phyloP scores from a whole-genome alignment of 2,888 invertebrate species.

The Tenthredo scrophulariae region DNA sequence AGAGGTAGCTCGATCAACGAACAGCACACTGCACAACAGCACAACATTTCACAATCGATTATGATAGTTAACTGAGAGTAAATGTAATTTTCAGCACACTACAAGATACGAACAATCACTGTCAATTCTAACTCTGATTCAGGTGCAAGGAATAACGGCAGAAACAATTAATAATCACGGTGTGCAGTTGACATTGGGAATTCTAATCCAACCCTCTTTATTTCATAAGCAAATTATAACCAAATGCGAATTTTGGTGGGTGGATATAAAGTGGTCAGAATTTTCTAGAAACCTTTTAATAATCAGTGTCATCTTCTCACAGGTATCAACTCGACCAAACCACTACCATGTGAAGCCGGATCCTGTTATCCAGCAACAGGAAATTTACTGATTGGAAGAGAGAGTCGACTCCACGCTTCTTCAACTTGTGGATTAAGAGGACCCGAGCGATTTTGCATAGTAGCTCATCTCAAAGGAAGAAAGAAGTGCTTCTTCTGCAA shows the following conservation, averaged over 20 bases:
- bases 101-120: not conserved
- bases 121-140: not conserved
- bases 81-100: slow-evolving; percentile 33
- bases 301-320: not conserved
- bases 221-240: slow-evolving; percentile 43
- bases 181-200: slow-evolving; percentile 42
- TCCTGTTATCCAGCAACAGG: slow-evolving; percentile 99
- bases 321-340: slow-evolving; percentile 76
- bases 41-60: slow-evolving; percentile 20
- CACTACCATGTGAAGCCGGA: slow-evolving; percentile 94
- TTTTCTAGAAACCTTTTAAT: not conserved
- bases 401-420: slow-evolving; percentile 90
- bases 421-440: slow-evolving; percentile 95
- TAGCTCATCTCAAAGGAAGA: slow-evolving; percentile 94
- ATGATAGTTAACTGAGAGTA: not conserved
- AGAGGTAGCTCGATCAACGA: slow-evolving; percentile 65
- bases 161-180: slow-evolving; percentile 19
- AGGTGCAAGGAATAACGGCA: slow-evolving; percentile 9
- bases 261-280: not conserved
- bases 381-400: slow-evolving; percentile 97
- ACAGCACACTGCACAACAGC: slow-evolving; percentile 30
- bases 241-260: not conserved
- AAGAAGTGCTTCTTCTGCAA: slow-evolving; percentile 99
- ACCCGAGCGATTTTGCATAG: slow-evolving; percentile 95
- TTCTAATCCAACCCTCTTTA: slow-evolving; percentile 1